phyloP scores from a whole-genome alignment of 2,888 invertebrate genomes.

The Drosophila glabriapex region DNA sequence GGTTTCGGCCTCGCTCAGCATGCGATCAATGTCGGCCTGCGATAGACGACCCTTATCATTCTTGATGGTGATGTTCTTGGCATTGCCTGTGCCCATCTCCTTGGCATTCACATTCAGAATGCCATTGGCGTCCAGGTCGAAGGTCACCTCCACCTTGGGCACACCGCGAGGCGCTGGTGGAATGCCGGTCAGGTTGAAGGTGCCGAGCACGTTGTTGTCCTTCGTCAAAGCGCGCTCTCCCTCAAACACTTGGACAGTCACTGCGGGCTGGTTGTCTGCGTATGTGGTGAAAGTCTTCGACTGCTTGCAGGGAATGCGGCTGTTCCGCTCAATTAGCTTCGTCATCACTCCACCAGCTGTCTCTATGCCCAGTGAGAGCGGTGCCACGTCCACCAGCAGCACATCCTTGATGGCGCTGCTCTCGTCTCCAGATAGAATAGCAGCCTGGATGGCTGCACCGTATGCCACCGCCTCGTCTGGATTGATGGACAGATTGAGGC shows the following conservation, averaged over 20 bases:
- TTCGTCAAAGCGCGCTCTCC: slow-evolving; percentile 95
- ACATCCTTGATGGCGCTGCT: slow-evolving; percentile 91
- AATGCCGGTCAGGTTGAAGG: slow-evolving; percentile 97
- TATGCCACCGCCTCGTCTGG: slow-evolving; percentile 94
- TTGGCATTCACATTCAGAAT: slow-evolving; percentile 95
- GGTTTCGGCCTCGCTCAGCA: slow-evolving; percentile 91
- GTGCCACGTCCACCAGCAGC: slow-evolving; percentile 89
- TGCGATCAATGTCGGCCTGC: slow-evolving; percentile 92
- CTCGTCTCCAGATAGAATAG: slow-evolving; percentile 88
- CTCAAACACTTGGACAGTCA: slow-evolving; percentile 91
- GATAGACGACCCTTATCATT: slow-evolving; percentile 93
- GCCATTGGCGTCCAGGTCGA: slow-evolving; percentile 95
- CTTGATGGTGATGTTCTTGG: slow-evolving; percentile 92
- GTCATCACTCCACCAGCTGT: slow-evolving; percentile 93
- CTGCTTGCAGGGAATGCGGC: slow-evolving; percentile 90
- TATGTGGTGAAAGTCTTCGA: slow-evolving; percentile 92
- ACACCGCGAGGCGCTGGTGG: slow-evolving; percentile 97
- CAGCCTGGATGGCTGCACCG: slow-evolving; percentile 91
- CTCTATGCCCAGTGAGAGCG: slow-evolving; percentile 91
- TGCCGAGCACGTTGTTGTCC: slow-evolving; percentile 97
- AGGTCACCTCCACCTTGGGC: slow-evolving; percentile 94
- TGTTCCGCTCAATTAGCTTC: slow-evolving; percentile 90
- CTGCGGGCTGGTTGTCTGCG: slow-evolving; percentile 92
- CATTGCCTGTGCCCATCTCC: slow-evolving; percentile 89
- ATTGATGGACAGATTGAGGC: slow-evolving; percentile 91